Conservation (phyloP, 2,888 invertebrate species). For the Amorpha juglandis region DNA sequence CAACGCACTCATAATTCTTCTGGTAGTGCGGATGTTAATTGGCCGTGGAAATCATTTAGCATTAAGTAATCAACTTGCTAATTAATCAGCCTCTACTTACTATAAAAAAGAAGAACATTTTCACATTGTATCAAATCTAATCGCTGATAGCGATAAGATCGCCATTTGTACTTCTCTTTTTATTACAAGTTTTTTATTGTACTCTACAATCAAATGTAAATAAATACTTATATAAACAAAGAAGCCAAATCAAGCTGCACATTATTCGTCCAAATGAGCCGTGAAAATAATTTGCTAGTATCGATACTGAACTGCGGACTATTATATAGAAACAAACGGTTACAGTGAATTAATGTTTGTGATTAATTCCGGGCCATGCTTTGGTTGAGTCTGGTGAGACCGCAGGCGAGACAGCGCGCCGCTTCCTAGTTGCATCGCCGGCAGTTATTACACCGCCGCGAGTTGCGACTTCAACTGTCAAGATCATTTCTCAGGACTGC, state of each 20-base stretch:
- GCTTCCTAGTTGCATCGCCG: conserved; percentile 68
- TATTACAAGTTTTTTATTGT: too few species aligned
- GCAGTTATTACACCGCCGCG: conserved; percentile 51
- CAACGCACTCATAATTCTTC: too few species aligned
- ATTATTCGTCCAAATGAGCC: background rate
- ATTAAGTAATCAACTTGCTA: too few species aligned
- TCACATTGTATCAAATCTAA: too few species aligned
- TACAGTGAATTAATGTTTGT: conserved; percentile 21
- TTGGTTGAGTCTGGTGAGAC: conserved; percentile 6
- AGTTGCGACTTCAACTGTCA: conserved; percentile 44
- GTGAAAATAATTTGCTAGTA: background rate
- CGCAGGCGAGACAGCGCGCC: conserved; percentile 65
- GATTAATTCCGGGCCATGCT: conserved; percentile 18
- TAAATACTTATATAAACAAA: background rate
- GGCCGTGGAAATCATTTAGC: too few species aligned
- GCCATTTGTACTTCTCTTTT: too few species aligned
- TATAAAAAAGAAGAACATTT: too few species aligned
- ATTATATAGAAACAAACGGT: conserved; percentile 19
- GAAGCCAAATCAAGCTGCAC: background rate
- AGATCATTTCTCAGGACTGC: conserved; percentile 48
- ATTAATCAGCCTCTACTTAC: too few species aligned
- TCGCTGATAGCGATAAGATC: too few species aligned
- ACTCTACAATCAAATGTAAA: too few species aligned
- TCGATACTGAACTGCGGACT: conserved; percentile 6
- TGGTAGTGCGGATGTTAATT: too few species aligned